Evolutionary conservation across 1,140 invertebrate genomes (phyloP).

Genomic region (Wasmannia auropunctata): DNA sequence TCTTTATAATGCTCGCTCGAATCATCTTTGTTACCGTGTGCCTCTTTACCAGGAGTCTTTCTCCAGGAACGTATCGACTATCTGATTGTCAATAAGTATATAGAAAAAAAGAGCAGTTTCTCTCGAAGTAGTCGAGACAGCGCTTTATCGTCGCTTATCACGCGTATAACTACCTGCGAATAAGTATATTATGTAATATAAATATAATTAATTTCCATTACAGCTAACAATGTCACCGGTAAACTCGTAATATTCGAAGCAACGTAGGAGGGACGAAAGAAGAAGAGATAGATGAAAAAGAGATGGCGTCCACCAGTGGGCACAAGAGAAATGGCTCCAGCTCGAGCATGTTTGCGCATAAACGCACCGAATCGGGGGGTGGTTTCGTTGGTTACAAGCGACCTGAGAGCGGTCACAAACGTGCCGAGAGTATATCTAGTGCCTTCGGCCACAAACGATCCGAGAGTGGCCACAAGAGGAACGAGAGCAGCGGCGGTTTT

Average conservation of each 20-base stretch:
- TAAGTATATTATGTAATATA: background rate
- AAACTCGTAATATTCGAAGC: conserved; percentile 53
- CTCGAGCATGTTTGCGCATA: conserved; percentile 82
- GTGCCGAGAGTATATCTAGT: conserved; percentile 84
- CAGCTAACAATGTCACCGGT: conserved; percentile 56
- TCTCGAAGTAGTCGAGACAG: background rate
- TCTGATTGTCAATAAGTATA: too few relatives aligned
- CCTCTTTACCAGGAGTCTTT: background rate
- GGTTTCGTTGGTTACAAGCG: conserved; percentile 82
- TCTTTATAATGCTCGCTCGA: background rate
- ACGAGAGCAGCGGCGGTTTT: conserved; percentile 79
- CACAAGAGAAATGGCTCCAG: conserved; percentile 83
- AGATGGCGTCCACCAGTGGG: conserved; percentile 81
- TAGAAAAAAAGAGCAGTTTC: background rate
- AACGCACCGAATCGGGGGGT: conserved; percentile 80
- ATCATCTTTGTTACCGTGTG: background rate
- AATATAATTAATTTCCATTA: conserved; percentile 20
- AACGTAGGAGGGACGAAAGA: conserved; percentile 14
- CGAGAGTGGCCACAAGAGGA: conserved; percentile 81
- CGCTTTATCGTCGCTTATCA: too few relatives aligned
- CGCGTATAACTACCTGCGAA: background rate
- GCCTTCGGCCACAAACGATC: conserved; percentile 83
- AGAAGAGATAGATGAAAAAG: conserved; percentile 45
- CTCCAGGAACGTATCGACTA: background rate
- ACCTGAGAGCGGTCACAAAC: conserved; percentile 81